These are phyloP conservation scores for Drosophila mojavensis DNA, from an alignment of 1,140 invertebrate genomes.

Conservation along the genomic window DNA sequence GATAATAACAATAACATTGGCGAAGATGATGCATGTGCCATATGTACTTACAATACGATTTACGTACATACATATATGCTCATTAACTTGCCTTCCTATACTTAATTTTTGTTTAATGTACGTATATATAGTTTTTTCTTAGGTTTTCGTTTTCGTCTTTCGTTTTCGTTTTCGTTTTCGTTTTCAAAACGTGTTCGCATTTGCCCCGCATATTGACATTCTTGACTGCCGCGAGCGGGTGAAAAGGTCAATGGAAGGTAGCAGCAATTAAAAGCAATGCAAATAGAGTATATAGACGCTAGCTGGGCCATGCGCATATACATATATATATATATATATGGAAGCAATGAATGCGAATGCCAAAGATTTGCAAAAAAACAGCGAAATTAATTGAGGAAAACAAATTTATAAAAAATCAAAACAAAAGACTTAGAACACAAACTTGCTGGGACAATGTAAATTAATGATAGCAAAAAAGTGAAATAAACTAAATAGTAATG, in stretches of 20 bases:
- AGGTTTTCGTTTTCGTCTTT: conserved; percentile 42
- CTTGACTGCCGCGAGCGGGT: conserved; percentile 54
- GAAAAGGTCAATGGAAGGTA: conserved; percentile 76
- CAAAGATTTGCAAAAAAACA: conserved; percentile 7
- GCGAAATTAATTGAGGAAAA: conserved; percentile 1
- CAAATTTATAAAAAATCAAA: neutral
- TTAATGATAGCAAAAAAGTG: neutral
- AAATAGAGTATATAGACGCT: conserved; percentile 25
- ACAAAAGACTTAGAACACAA: conserved; percentile 62
- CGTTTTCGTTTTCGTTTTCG: conserved; percentile 42
- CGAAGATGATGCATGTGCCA: conserved; percentile 44
- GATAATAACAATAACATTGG: conserved; percentile 45
- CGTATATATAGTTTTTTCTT: neutral
- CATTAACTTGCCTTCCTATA: neutral
- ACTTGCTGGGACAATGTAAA: conserved; percentile 22
- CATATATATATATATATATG: neutral
- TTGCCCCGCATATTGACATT: conserved; percentile 46
- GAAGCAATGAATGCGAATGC: conserved; percentile 21
- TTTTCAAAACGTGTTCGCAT: conserved; percentile 28
- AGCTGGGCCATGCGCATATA: neutral
- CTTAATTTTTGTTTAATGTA: conserved; percentile 12
- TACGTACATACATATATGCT: neutral
- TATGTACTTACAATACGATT: conserved; percentile 25
- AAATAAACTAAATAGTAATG: neutral
- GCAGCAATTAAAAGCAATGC: conserved; percentile 54